phyloP scores from a whole-genome alignment of 2,888 invertebrate genomes.

The Zaprionus lineosus region DNA sequence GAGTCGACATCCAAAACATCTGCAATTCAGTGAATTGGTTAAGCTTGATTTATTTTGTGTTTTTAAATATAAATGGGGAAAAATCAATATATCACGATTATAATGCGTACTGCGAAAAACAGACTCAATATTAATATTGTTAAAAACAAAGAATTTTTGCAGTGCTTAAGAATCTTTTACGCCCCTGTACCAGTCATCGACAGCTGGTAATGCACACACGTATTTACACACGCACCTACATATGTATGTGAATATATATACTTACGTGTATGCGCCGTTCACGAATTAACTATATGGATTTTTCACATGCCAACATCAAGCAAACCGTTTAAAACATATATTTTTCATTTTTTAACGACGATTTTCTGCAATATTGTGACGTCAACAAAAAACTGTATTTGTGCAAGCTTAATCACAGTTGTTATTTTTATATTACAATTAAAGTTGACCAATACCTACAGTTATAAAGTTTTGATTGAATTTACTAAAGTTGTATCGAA shows the following conservation, averaged over 20 bases:
- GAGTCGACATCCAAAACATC: slow-evolving; percentile 52
- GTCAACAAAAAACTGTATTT: background rate
- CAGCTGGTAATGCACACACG: slow-evolving; percentile 42
- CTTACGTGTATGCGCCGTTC: slow-evolving; percentile 21
- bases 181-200: slow-evolving; percentile 44
- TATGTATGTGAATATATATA: background rate
- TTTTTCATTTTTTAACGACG: background rate
- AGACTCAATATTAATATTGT: no score
- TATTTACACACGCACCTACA: background rate
- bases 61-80: no score
- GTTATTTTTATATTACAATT: no score
- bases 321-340: slow-evolving; percentile 1
- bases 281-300: slow-evolving; percentile 67
- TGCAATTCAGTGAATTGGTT: slow-evolving; percentile 37
- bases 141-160: slow-evolving; percentile 35
- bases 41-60: no score
- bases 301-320: slow-evolving; percentile 54
- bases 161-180: no score
- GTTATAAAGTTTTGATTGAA: no score
- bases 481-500: no score
- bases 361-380: background rate
- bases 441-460: no score
- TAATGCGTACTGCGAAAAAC: no score
- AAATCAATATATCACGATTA: no score
- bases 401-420: no score